Evolutionary conservation across 2,797 vertebrate species (phyloP).

Genomic region (Tympanoctomys barrerae): DNA sequence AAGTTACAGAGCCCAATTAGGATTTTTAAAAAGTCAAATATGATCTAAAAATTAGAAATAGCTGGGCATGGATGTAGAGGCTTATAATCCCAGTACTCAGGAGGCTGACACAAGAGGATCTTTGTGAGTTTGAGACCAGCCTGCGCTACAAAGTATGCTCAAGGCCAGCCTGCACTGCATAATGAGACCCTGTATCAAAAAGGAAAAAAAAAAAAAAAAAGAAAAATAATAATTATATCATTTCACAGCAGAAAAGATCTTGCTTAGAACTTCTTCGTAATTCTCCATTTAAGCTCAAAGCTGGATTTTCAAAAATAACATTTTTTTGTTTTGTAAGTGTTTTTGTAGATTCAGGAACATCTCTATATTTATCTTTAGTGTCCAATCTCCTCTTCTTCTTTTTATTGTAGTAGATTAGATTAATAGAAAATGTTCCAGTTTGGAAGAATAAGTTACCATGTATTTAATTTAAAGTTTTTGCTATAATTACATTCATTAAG

Average conservation of each 20-base stretch:
- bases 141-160: no score
- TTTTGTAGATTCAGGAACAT: slow-evolving; percentile 30
- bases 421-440: background rate
- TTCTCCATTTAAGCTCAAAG: background rate
- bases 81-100: no score
- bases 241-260: slow-evolving; percentile 41
- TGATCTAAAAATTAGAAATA: slow-evolving; percentile 40
- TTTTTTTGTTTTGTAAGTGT: background rate
- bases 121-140: no score
- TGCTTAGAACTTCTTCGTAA: background rate
- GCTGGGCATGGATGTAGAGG: no score
- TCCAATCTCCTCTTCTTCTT: background rate
- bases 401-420: background rate
- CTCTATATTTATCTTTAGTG: background rate
- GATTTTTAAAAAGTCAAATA: background rate
- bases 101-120: no score
- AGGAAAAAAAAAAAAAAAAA: no score
- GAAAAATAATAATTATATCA: background rate
- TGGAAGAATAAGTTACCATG: background rate
- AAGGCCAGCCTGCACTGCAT: no score
- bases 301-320: slow-evolving; percentile 22
- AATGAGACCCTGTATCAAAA: no score
- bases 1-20: background rate
- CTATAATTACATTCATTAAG: slow-evolving; percentile 36
- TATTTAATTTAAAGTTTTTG: background rate